Evolutionary conservation across 2,797 vertebrate genomes (phyloP).

Genomic region (Myoxocephalus aenaeus): DNA sequence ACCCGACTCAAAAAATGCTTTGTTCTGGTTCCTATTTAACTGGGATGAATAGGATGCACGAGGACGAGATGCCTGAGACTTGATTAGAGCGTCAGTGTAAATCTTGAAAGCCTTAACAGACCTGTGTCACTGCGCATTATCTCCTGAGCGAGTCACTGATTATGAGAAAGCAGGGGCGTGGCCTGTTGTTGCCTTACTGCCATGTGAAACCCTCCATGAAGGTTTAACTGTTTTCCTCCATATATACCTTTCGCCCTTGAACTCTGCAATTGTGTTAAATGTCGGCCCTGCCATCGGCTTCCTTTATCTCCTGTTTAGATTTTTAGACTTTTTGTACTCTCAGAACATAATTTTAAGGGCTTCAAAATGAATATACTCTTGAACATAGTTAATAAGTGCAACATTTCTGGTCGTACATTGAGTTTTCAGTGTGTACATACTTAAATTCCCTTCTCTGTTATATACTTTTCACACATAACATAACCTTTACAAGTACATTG

Average conservation of each 20-base stretch:
- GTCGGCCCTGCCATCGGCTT: not conserved
- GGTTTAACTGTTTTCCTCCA: not conserved
- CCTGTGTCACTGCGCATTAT: constrained; percentile 21
- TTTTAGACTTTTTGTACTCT: not conserved
- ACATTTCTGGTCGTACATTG: not conserved
- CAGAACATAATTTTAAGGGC: not conserved
- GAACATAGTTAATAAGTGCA: constrained; percentile 1
- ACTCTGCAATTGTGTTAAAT: constrained; percentile 6
- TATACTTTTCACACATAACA: not conserved
- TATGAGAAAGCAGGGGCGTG: constrained; percentile 18
- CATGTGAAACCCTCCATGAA: constrained; percentile 23
- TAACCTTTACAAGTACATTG: not conserved
- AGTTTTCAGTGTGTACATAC: not conserved
- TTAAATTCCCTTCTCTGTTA: not conserved
- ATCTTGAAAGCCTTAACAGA: constrained; percentile 33
- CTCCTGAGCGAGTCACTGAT: constrained; percentile 53
- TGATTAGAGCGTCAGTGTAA: constrained; percentile 28
- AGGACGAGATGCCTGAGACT: constrained; percentile 31
- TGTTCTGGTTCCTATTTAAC: constrained; percentile 69
- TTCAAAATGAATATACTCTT: not conserved
- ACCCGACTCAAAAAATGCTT: constrained; percentile 42
- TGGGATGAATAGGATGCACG: constrained; percentile 34
- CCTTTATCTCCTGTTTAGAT: not conserved
- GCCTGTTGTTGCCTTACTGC: constrained; percentile 17
- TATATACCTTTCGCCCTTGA: constrained; percentile 21